A percentile compares a stretch with the other conserved stretches of the same genome.
Conservation (phyloP, 23 tunicate genomes). For the Phallusia fumigata region DNA sequence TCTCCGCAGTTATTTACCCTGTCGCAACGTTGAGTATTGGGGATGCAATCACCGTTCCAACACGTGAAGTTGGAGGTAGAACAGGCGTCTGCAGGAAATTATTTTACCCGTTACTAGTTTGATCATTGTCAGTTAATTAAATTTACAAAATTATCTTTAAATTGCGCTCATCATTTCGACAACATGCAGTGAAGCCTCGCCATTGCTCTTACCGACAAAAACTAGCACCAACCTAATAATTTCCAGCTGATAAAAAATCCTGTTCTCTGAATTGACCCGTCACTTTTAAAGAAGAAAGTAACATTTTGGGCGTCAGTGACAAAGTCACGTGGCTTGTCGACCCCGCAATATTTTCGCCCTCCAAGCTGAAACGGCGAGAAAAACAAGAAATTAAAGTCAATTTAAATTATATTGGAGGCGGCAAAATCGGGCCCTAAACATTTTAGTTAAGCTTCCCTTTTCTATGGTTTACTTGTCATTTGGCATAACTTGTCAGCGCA, state of each 20-base stretch:
- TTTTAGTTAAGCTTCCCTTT: too few relatives aligned
- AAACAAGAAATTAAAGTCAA: too few relatives aligned
- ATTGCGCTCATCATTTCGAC: too few relatives aligned
- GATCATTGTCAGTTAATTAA: too few relatives aligned
- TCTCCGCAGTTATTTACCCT: neutral
- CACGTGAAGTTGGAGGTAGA: neutral
- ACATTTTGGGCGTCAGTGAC: neutral
- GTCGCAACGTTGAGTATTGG: neutral
- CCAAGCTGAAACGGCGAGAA: neutral
- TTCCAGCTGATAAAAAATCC: slow-evolving; percentile 8
- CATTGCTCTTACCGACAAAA: too few relatives aligned
- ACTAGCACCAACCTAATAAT: neutral
- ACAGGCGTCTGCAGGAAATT: neutral
- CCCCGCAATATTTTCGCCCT: slow-evolving; percentile 10
- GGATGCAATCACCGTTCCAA: slow-evolving; percentile 7
- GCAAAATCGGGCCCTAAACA: too few relatives aligned
- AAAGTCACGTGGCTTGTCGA: slow-evolving; percentile 9
- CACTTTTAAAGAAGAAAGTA: neutral
- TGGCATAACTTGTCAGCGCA: too few relatives aligned
- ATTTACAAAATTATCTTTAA: too few relatives aligned
- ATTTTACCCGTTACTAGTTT: too few relatives aligned
- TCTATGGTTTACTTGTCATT: too few relatives aligned
- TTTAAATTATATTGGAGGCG: too few relatives aligned
- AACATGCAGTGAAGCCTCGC: too few relatives aligned
- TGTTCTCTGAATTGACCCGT: neutral